These are phyloP conservation scores for Pyrocoelia pectoralis DNA, from an alignment of 2,888 invertebrate species.

Conservation along the genomic window DNA sequence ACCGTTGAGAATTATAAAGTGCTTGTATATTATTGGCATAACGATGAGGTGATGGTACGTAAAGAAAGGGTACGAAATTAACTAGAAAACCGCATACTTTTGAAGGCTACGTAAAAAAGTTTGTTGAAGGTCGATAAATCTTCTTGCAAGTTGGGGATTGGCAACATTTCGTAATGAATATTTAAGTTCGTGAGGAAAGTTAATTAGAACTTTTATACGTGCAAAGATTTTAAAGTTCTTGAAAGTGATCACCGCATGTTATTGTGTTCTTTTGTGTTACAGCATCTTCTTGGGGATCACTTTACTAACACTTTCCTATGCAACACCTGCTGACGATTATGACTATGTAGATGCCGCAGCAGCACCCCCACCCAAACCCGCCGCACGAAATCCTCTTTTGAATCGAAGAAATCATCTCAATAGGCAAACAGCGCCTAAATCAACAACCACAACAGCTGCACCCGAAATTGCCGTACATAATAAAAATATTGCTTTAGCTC, in stretches of 20 bases:
- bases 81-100: background rate
- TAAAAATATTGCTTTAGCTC: background rate
- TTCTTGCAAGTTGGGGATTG: constrained; percentile 7
- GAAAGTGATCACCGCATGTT: no score
- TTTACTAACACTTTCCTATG: constrained; percentile 41
- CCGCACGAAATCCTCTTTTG: constrained; percentile 50
- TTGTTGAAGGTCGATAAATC: constrained; percentile 4
- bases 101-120: background rate
- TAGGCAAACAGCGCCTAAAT: constrained; percentile 48
- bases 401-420: constrained; percentile 56
- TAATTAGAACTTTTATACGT: constrained; percentile 8
- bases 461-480: constrained; percentile 43
- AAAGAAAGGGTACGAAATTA: constrained; percentile 6
- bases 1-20: background rate
- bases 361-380: constrained; percentile 53
- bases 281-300: constrained; percentile 53
- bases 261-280: constrained; percentile 32
- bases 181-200: constrained; percentile 15
- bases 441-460: constrained; percentile 52
- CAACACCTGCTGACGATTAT: constrained; percentile 54
- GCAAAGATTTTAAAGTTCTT: no score
- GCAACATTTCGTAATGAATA: background rate
- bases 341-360: constrained; percentile 54
- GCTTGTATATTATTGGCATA: background rate
- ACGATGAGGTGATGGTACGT: background rate